phyloP scores from a whole-genome alignment of 2,888 invertebrate genomes.

The Caenorhabditis imperialis region DNA sequence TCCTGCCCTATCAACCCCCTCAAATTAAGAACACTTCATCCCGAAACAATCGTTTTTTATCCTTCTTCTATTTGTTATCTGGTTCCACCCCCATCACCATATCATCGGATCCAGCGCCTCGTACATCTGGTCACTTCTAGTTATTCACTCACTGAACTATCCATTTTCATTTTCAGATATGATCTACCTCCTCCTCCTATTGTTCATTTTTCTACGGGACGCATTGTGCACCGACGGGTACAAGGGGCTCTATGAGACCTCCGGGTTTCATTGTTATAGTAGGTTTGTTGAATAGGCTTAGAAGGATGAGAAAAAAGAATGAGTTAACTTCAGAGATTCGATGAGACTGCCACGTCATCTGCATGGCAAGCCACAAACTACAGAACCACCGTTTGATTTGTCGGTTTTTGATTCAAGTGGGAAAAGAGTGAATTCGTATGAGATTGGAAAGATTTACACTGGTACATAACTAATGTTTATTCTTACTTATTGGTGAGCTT shows the following conservation, averaged over 20 bases:
- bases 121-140: too few relatives aligned
- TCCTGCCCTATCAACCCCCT: too few relatives aligned
- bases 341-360: conserved; percentile 53
- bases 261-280: conserved; percentile 54
- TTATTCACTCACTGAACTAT: neutral
- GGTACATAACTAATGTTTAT: conserved; percentile 29
- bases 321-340: conserved; percentile 38
- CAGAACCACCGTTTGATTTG: conserved; percentile 60
- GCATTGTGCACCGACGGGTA: conserved; percentile 19
- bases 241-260: conserved; percentile 45
- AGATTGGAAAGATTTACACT: conserved; percentile 52
- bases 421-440: conserved; percentile 45
- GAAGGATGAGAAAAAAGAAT: too few relatives aligned
- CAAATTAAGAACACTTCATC: too few relatives aligned
- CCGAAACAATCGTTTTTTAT: too few relatives aligned
- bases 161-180: too few relatives aligned
- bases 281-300: conserved; percentile 21
- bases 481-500: too few relatives aligned
- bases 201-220: neutral
- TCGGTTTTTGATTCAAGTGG: conserved; percentile 54
- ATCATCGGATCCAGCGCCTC: too few relatives aligned
- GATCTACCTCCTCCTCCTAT: conserved; percentile 1
- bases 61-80: too few relatives aligned
- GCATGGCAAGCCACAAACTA: conserved; percentile 57
- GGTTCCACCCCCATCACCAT: too few relatives aligned